Evolutionary conservation across 1,140 invertebrate genomes (phyloP), one percentile per base, ranked within the genome.

Genomic region (Acromyrmex heyeri): DNA sequence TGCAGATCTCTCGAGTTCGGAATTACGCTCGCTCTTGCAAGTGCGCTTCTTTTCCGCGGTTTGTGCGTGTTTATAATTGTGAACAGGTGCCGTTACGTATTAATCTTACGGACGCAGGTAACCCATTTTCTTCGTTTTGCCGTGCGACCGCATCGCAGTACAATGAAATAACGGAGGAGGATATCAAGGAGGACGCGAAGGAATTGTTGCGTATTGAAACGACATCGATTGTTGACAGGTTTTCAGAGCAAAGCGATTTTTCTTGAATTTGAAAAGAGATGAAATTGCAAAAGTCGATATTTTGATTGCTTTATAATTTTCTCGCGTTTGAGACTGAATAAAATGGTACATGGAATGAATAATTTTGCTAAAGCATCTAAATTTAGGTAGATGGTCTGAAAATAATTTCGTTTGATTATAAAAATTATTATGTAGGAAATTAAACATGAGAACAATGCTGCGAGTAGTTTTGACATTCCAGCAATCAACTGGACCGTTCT

Each of bases 91-190:
- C 90, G 24, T 24, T 24, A 24, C 90, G 88, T 92, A 93, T 93
- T 93, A 93, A 93, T 93, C 92, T 93, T 92, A 69, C 90, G 76
- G 86, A 87, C 92, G 90, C 88, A 82, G 8, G 91, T 90, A 93
- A 92, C 90, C 92, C 72, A 91, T 93, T 93, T 93, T 89, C 86
- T 88, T 88, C 77, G 72, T 72, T 75, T 44, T 48, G 57, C 69
- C 86, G 77, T 16, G 18, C 53, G 55, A 10, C n/a, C 7, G 55
- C 73, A 82, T 61, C 87, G 78, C 78, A 79, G 77, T 21, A 90
- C 91, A 92, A 92, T 90, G 88, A 92, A 93, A 91, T 92, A 91
- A 93, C 87, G 86, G 85, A 61, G 79, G 81, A 4, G 50, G 8
- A 82, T 24, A 48, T 8, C 1, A 14, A 48, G 10, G 44, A 78